Evolutionary conservation across 2,888 invertebrate genomes (phyloP).

Genomic region (Sinelater perroti): DNA sequence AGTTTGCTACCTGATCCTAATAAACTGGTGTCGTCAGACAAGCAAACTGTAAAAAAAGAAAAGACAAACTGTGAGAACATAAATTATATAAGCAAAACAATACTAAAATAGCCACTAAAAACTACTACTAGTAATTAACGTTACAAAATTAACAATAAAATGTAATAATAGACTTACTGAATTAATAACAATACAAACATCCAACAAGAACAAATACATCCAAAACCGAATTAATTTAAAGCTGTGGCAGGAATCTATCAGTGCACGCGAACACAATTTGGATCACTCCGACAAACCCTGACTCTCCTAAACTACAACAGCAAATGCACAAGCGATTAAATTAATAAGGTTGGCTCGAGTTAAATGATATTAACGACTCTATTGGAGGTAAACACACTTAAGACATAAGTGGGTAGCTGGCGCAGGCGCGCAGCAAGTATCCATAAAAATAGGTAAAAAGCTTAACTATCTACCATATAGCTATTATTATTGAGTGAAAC

Average conservation of each 20-base stretch:
- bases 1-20: no score
- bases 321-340: conserved; percentile 27
- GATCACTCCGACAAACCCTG: no score
- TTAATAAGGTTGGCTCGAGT: conserved; percentile 28
- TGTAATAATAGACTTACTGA: conserved; percentile 25
- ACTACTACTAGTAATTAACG: neutral
- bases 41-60: no score
- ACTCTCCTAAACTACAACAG: conserved; percentile 20
- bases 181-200: conserved; percentile 30
- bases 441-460: conserved; percentile 29
- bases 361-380: conserved; percentile 19
- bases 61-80: conserved; percentile 2
- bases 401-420: conserved; percentile 19
- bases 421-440: conserved; percentile 20
- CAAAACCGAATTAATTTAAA: conserved; percentile 22
- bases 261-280: no score
- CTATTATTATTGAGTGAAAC: conserved; percentile 29
- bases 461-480: conserved; percentile 32
- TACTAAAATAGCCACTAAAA: neutral
- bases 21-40: no score
- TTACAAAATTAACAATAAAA: conserved; percentile 31
- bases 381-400: conserved; percentile 34
- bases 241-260: conserved; percentile 10
- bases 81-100: neutral
- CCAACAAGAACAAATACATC: conserved; percentile 31